Conservation (phyloP, 2,888 invertebrate species). For the Drosophila siamana region DNA sequence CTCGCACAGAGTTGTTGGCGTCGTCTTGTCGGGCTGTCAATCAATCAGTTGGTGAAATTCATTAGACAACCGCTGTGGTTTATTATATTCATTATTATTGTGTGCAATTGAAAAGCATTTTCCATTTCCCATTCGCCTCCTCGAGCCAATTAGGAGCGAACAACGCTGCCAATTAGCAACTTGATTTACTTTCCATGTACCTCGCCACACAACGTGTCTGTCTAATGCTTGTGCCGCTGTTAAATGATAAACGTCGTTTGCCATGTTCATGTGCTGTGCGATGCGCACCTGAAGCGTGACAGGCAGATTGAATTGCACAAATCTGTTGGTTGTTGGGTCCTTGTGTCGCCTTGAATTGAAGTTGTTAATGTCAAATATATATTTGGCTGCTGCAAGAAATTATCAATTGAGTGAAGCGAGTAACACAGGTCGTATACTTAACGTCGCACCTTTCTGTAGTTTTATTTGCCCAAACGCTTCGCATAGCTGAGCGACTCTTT, state of each 20-base stretch:
- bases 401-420: no score
- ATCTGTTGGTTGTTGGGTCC: no score
- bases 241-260: not conserved
- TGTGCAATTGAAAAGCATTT: not conserved
- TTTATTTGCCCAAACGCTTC: not conserved
- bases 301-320: no score
- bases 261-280: not conserved
- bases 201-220: not conserved
- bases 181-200: conserved; percentile 4
- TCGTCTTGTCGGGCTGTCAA: conserved; percentile 34
- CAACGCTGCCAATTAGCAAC: conserved; percentile 34
- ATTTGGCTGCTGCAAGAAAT: no score
- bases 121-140: conserved; percentile 6
- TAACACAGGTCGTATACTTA: no score
- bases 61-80: not conserved
- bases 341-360: no score
- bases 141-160: conserved; percentile 34
- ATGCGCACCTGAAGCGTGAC: not conserved
- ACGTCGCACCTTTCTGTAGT: no score
- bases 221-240: not conserved
- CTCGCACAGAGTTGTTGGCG: no score
- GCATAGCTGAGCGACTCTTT: not conserved
- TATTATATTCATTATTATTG: not conserved
- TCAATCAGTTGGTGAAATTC: conserved; percentile 12
- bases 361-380: no score